Evolutionary conservation across 1,140 invertebrate genomes (phyloP).

Genomic region (Brevipalpus yothersi): DNA sequence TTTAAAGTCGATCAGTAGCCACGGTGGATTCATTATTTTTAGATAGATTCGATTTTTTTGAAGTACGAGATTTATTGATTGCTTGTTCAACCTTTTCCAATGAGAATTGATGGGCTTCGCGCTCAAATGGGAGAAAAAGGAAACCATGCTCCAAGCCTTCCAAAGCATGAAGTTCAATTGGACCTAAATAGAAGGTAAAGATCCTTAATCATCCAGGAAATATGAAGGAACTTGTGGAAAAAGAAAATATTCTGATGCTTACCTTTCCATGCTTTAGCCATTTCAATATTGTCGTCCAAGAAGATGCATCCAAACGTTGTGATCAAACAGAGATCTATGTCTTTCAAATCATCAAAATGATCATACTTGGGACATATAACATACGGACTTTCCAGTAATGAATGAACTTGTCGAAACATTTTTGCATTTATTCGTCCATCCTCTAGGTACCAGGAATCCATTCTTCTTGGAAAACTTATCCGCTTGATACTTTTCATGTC

Average conservation of each 20-base stretch:
- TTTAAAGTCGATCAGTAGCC: no score
- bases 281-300: background rate
- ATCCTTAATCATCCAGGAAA: background rate
- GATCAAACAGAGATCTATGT: background rate
- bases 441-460: background rate
- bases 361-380: background rate
- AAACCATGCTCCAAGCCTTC: background rate
- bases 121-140: background rate
- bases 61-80: background rate
- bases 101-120: background rate
- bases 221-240: background rate
- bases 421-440: background rate
- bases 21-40: no score
- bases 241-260: background rate
- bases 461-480: background rate
- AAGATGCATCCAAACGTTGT: background rate
- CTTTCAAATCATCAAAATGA: background rate
- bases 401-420: background rate
- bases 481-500: background rate
- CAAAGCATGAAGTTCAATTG: background rate
- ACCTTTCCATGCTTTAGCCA: background rate
- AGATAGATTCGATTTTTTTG: no score
- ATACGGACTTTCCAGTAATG: background rate
- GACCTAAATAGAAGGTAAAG: background rate
- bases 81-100: background rate